These are phyloP conservation scores for Limosa lapponica DNA, from an alignment of 2,797 vertebrate species.

Conservation along the genomic window DNA sequence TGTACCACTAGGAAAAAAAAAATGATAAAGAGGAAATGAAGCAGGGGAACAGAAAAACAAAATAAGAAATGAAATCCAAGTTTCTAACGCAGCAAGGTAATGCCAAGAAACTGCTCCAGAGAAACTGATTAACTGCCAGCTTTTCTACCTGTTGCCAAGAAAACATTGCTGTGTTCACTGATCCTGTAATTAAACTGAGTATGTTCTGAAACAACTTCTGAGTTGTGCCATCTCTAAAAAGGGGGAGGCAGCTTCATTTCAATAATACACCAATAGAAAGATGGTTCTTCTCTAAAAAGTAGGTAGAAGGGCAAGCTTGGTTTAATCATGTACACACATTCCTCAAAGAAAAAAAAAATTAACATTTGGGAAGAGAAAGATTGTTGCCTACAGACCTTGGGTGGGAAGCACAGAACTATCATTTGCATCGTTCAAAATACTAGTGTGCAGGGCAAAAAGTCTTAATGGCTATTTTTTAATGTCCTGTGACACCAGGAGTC, in stretches of 20 bases:
- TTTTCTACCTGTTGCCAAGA: constrained; percentile 62
- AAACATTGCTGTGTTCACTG: constrained; percentile 59
- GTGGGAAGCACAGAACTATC: not conserved
- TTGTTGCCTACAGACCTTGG: not conserved
- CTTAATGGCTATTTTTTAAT: not conserved
- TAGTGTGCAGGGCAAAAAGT: not conserved
- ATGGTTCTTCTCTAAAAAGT: not conserved
- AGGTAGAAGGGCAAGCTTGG: constrained; percentile 13
- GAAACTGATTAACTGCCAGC: constrained; percentile 38
- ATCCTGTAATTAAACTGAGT: constrained; percentile 50
- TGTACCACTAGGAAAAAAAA: not conserved
- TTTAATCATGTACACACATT: constrained; percentile 3
- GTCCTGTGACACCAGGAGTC: not conserved
- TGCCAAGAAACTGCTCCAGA: constrained; percentile 55
- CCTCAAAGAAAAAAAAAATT: not conserved
- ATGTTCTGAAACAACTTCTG: constrained; percentile 40
- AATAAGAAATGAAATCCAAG: constrained; percentile 37
- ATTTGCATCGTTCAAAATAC: not conserved
- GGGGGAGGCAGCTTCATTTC: not conserved
- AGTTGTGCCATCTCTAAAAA: constrained; percentile 18
- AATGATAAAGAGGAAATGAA: constrained; percentile 22
- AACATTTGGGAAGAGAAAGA: not conserved
- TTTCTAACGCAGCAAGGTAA: not conserved
- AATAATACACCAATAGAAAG: not conserved
- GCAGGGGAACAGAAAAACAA: constrained; percentile 20